Conservation (phyloP, 2,113 vertebrate genomes). For the Lanius ludovicianus region DNA sequence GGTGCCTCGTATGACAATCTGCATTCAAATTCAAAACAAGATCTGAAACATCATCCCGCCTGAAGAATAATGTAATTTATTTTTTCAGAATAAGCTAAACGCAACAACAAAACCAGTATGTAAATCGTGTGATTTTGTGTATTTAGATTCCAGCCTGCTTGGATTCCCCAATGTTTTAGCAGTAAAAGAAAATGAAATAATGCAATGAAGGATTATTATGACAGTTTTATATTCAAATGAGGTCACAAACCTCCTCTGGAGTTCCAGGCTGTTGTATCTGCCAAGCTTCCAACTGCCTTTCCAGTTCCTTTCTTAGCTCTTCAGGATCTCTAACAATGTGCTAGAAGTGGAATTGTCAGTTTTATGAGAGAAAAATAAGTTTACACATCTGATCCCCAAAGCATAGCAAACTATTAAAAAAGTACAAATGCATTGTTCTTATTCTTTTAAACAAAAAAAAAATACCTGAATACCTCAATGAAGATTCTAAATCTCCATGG, state of each 20-base stretch:
- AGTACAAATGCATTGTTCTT: not conserved
- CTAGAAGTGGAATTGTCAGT: slow-evolving; percentile 54
- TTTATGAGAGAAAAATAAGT: not conserved
- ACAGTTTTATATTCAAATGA: not conserved
- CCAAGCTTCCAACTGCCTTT: slow-evolving; percentile 90
- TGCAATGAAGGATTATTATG: not conserved
- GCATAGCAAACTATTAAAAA: not conserved
- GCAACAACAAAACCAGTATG: not conserved
- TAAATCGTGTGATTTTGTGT: not conserved
- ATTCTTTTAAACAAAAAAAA: not conserved
- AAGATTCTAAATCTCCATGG: not conserved
- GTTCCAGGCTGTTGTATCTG: slow-evolving; percentile 79
- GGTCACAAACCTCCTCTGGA: slow-evolving; percentile 82
- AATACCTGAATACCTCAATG: not conserved
- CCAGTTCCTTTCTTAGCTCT: slow-evolving; percentile 88
- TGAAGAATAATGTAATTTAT: not conserved
- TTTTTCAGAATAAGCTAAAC: not conserved
- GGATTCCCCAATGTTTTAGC: not conserved
- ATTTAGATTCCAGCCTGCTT: not conserved
- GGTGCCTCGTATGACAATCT: not conserved
- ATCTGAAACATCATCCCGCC: not conserved
- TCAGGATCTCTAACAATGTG: slow-evolving; percentile 77
- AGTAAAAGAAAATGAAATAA: not conserved
- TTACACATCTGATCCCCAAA: not conserved
- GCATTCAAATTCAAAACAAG: not conserved